A percentile compares a stretch with the other conserved stretches of the same genome.
Conservation (phyloP, 2,113 vertebrate species). For the Cheirogaleus medius region DNA sequence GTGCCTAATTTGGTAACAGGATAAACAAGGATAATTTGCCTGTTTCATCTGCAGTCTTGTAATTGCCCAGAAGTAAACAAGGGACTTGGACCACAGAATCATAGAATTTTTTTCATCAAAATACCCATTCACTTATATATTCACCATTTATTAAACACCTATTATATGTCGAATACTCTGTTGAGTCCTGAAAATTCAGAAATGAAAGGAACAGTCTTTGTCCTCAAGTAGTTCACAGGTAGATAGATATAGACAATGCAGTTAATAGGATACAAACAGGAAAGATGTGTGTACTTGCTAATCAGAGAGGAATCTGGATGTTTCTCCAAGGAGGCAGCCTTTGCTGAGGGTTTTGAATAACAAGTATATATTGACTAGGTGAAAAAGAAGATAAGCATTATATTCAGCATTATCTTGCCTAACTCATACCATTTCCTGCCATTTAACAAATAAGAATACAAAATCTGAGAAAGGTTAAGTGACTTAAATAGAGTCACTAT, state of each 20-base stretch:
- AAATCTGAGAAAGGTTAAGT: background rate
- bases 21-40: background rate
- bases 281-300: background rate
- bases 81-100: background rate
- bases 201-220: background rate
- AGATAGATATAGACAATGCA: background rate
- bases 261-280: background rate
- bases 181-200: background rate
- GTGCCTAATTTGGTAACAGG: background rate
- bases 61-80: background rate
- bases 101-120: background rate
- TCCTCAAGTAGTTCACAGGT: background rate
- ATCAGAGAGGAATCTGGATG: background rate
- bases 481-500: background rate
- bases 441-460: background rate
- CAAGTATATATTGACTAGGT: background rate
- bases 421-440: background rate
- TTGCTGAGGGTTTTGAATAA: background rate
- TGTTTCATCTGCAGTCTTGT: background rate
- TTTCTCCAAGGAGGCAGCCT: background rate
- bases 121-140: background rate
- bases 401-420: background rate
- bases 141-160: background rate
- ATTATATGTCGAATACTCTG: background rate
- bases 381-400: background rate